These are phyloP conservation scores for Embidobia sp. DNA, from an alignment of 2,888 invertebrate genomes.

Conservation along the genomic window DNA sequence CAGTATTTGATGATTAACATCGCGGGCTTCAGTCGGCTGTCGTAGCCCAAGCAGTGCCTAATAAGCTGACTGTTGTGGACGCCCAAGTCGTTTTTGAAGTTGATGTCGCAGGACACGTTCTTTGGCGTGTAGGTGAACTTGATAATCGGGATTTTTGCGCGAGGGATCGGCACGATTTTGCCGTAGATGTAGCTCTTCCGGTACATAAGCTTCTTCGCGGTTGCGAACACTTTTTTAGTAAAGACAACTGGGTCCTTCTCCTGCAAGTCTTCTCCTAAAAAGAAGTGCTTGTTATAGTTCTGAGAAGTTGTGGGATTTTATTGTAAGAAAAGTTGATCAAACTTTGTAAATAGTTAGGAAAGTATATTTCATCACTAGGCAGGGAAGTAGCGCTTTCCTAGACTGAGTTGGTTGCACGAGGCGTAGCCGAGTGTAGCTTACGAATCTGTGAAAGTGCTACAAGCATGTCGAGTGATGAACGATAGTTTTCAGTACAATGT, in stretches of 20 bases:
- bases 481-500: no score
- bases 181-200: not conserved
- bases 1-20: conserved; percentile 88
- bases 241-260: conserved; percentile 33
- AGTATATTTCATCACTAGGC: no score
- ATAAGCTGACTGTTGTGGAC: conserved; percentile 87
- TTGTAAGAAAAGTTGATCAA: no score
- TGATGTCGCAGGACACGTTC: conserved; percentile 87
- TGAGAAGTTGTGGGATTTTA: no score
- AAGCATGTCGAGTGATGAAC: no score
- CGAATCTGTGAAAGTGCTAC: no score
- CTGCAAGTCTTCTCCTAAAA: no score
- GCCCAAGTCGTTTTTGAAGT: conserved; percentile 87
- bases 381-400: no score
- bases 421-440: no score
- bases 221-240: conserved; percentile 73
- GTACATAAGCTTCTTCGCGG: conserved; percentile 80
- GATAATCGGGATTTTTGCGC: conserved; percentile 90
- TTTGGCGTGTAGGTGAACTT: conserved; percentile 87
- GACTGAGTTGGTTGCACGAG: no score
- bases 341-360: no score
- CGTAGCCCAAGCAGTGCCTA: conserved; percentile 83
- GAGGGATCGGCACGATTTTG: conserved; percentile 83
- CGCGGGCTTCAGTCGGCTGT: conserved; percentile 84
- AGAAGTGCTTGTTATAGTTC: no score